These are phyloP conservation scores for Zoanthus solanderi DNA, from an alignment of 92 coral and sea anemone genomes.

Conservation along the genomic window DNA sequence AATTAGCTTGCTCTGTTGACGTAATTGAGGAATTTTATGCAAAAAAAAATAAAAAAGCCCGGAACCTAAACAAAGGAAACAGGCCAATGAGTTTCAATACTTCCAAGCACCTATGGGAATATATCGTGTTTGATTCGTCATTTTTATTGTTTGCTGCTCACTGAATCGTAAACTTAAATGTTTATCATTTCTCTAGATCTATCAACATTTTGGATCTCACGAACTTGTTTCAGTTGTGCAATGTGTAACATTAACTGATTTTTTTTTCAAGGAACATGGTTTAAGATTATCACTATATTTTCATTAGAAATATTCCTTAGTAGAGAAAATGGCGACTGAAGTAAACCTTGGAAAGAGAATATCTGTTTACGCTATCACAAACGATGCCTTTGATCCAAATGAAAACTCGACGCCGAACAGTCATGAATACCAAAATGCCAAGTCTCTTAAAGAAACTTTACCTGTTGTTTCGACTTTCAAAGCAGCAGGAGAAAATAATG, in stretches of 20 bases:
- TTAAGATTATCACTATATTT: neutral
- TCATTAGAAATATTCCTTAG: neutral
- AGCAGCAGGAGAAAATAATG: neutral
- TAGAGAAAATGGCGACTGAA: constrained; percentile 19
- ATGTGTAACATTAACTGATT: neutral
- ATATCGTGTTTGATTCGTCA: constrained; percentile 6
- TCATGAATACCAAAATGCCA: constrained; percentile 5
- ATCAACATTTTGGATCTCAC: constrained; percentile 1
- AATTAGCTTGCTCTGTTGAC: neutral
- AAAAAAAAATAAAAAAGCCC: neutral
- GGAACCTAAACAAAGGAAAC: neutral
- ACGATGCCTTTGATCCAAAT: neutral
- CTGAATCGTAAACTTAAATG: constrained; percentile 13
- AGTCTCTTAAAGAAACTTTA: neutral
- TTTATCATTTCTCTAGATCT: neutral
- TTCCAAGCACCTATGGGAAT: neutral
- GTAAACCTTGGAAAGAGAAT: constrained; percentile 15
- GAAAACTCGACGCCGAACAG: neutral
- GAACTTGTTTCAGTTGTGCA: constrained; percentile 3
- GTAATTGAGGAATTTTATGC: neutral
- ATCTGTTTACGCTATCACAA: neutral
- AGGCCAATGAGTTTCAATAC: neutral
- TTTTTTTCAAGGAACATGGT: neutral
- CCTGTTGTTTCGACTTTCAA: neutral
- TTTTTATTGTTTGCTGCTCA: constrained; percentile 22